Conservation (phyloP, 1,140 invertebrate species). For the Paralvinella palmiformis region DNA sequence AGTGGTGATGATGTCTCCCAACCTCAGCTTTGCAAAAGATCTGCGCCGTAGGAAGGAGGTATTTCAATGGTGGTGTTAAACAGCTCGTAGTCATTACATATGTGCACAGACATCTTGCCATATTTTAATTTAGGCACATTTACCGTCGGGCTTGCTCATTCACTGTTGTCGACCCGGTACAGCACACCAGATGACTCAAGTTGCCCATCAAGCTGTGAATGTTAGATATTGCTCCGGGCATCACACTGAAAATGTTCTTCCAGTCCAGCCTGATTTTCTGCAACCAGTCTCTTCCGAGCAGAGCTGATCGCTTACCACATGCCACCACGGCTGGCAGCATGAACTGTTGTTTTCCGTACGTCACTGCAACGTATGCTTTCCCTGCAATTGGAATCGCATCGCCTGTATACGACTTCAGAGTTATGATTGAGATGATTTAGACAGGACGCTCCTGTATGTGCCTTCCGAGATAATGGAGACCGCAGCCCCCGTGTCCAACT, state of each 20-base stretch:
- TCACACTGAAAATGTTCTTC: slow-evolving; percentile 3
- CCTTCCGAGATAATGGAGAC: not conserved
- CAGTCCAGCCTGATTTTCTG: not conserved
- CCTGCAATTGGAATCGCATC: slow-evolving; percentile 1
- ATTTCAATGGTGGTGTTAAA: no score
- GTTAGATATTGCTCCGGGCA: not conserved
- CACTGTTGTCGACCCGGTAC: no score
- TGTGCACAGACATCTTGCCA: no score
- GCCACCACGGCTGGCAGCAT: not conserved
- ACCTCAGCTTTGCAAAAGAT: no score
- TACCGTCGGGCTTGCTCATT: no score
- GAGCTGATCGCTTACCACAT: not conserved
- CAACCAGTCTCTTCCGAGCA: not conserved
- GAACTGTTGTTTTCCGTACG: not conserved
- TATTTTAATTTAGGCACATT: no score
- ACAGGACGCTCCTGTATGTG: not conserved
- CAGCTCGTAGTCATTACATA: no score
- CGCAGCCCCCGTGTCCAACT: not conserved
- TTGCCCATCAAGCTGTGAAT: not conserved
- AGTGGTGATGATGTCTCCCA: no score
- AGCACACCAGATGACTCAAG: not conserved
- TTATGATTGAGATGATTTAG: not conserved
- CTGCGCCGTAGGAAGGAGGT: no score
- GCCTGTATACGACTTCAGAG: not conserved
- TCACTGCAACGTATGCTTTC: not conserved